phyloP scores from a whole-genome alignment of 2,797 vertebrate genomes.

The Anomalospiza imberbis region DNA sequence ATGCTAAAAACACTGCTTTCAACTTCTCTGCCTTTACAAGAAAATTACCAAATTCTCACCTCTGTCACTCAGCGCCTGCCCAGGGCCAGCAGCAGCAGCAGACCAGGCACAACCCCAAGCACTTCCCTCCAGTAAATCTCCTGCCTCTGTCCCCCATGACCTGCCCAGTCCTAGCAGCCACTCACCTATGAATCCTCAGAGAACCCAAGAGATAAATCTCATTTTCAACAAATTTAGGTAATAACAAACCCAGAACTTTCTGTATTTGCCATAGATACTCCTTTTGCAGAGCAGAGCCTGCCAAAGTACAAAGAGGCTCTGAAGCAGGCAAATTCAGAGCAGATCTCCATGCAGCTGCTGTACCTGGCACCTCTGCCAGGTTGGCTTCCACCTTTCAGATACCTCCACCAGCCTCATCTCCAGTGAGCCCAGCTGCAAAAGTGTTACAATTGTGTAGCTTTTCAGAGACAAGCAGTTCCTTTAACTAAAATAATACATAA shows the following conservation, averaged over 20 bases:
- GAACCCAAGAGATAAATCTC: background rate
- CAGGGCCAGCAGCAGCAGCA: background rate
- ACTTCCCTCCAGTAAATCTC: background rate
- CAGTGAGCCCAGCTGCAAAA: background rate
- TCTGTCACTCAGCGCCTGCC: background rate
- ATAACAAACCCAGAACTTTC: background rate
- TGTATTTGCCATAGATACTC: background rate
- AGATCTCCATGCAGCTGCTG: background rate
- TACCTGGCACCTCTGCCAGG: background rate
- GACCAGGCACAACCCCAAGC: background rate
- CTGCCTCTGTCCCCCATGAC: background rate
- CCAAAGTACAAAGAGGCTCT: background rate
- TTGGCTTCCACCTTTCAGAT: background rate
- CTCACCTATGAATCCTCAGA: background rate
- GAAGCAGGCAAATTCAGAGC: background rate
- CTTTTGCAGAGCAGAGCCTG: background rate
- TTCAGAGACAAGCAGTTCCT: background rate
- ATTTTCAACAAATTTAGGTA: background rate
- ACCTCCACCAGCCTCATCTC: accelerated
- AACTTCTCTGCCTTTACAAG: background rate
- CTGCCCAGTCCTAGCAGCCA: background rate
- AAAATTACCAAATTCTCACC: background rate
- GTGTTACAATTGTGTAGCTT: background rate
- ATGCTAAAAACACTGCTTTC: background rate
- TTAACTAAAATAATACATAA: background rate